Conservation (phyloP, 2,113 vertebrate genomes). For the Ariopsis seemanni region DNA sequence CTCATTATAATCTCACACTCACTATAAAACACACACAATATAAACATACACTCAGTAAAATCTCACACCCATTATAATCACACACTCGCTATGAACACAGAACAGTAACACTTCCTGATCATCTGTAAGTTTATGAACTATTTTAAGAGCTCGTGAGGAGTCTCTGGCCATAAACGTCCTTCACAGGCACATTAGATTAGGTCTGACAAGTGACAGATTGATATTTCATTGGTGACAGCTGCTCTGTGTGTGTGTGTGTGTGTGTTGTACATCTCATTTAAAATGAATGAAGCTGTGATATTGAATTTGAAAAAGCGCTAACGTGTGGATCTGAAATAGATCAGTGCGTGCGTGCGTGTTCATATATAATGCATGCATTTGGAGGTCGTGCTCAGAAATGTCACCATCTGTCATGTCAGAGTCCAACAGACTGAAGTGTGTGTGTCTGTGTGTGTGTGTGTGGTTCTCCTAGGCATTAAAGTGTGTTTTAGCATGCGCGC, state of each 20-base stretch:
- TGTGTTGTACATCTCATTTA: constrained; percentile 25
- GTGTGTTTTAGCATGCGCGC: neutral
- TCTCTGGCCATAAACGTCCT: neutral
- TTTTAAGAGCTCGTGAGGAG: too few species aligned
- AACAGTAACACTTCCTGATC: neutral
- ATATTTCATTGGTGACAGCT: neutral
- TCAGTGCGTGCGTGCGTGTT: neutral
- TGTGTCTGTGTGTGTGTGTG: constrained; percentile 1
- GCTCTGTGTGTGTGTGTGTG: constrained; percentile 6
- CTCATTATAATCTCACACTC: too few species aligned
- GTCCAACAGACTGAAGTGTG: neutral
- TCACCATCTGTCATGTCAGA: constrained; percentile 14
- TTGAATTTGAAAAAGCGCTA: constrained; percentile 18
- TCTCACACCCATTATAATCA: neutral
- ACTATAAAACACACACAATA: neutral
- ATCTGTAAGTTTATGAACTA: neutral
- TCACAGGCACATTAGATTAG: neutral
- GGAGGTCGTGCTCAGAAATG: constrained; percentile 20
- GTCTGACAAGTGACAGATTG: neutral
- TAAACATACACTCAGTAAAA: neutral
- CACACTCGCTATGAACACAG: neutral
- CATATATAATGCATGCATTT: constrained; percentile 25
- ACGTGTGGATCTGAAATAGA: constrained; percentile 18
- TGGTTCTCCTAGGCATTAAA: neutral
- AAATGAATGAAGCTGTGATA: constrained; percentile 30